A percentile compares a stretch with the other conserved stretches of the same genome.
Conservation (phyloP, 2,797 vertebrate genomes). For the Centropyge bicolor region DNA sequence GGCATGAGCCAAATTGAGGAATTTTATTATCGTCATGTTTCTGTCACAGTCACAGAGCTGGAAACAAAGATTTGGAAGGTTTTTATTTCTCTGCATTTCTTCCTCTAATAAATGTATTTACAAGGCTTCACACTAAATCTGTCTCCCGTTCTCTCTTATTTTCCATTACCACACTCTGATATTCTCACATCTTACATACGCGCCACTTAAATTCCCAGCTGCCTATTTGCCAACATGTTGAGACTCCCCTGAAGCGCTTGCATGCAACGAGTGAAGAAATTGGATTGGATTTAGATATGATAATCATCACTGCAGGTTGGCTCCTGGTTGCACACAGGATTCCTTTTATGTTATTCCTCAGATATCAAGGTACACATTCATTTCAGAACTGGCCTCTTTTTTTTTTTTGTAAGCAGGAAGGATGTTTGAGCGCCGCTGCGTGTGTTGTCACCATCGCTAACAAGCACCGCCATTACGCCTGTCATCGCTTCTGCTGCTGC, state of each 20-base stretch:
- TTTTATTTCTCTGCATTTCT: constrained; percentile 41
- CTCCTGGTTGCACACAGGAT: constrained; percentile 38
- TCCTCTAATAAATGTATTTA: constrained; percentile 61
- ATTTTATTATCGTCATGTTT: constrained; percentile 61
- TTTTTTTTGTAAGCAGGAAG: constrained; percentile 25
- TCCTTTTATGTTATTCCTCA: constrained; percentile 47
- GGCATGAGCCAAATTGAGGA: constrained; percentile 60
- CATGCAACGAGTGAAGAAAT: constrained; percentile 56
- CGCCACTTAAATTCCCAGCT: constrained; percentile 55
- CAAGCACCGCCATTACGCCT: constrained; percentile 13
- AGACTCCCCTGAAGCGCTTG: constrained; percentile 54
- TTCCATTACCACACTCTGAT: constrained; percentile 49
- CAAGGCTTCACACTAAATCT: constrained; percentile 46
- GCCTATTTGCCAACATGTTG: constrained; percentile 63
- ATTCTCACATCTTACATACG: constrained; percentile 44
- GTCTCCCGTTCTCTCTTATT: constrained; percentile 42
- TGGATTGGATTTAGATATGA: constrained; percentile 64
- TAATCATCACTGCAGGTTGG: constrained; percentile 51
- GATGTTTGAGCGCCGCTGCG: constrained; percentile 10
- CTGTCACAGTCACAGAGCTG: constrained; percentile 65
- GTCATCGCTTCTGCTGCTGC: constrained; percentile 4
- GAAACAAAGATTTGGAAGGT: constrained; percentile 57
- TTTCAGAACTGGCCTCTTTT: constrained; percentile 27
- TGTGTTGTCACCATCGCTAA: constrained; percentile 17
- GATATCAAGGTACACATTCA: constrained; percentile 32